Evolutionary conservation across 2,797 vertebrate species (phyloP).

Genomic region (Falco berigora): DNA sequence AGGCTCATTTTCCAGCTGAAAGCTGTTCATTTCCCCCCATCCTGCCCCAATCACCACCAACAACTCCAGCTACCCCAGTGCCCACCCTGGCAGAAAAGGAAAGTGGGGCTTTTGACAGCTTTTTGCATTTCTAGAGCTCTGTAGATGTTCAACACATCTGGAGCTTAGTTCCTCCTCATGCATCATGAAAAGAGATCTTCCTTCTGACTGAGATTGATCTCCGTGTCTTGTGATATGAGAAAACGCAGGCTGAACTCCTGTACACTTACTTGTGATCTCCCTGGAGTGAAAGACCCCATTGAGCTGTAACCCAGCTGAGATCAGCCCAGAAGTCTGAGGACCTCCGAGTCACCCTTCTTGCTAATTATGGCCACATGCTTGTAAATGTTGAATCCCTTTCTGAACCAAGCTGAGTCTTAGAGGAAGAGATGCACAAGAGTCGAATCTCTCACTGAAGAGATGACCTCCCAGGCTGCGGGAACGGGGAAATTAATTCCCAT

Average conservation of each 20-base stretch:
- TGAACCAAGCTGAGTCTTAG: background rate
- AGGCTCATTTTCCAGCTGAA: background rate
- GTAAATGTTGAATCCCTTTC: background rate
- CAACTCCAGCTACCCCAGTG: background rate
- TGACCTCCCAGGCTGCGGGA: background rate
- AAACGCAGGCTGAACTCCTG: background rate
- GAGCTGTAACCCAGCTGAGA: background rate
- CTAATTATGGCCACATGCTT: background rate
- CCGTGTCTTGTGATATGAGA: accelerated
- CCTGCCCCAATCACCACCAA: background rate
- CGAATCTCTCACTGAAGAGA: background rate
- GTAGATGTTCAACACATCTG: background rate
- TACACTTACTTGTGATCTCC: background rate
- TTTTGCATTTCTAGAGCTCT: background rate
- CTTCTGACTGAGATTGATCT: background rate
- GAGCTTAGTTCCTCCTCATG: background rate
- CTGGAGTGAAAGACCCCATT: accelerated
- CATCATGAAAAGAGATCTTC: background rate
- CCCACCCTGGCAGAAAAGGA: background rate
- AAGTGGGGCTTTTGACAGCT: background rate
- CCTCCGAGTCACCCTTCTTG: background rate
- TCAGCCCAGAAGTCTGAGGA: background rate
- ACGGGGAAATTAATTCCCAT: background rate
- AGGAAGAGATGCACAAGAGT: background rate
- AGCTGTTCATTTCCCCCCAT: background rate